phyloP scores from a whole-genome alignment of 2,797 vertebrate species.

The Sebastes minor region DNA sequence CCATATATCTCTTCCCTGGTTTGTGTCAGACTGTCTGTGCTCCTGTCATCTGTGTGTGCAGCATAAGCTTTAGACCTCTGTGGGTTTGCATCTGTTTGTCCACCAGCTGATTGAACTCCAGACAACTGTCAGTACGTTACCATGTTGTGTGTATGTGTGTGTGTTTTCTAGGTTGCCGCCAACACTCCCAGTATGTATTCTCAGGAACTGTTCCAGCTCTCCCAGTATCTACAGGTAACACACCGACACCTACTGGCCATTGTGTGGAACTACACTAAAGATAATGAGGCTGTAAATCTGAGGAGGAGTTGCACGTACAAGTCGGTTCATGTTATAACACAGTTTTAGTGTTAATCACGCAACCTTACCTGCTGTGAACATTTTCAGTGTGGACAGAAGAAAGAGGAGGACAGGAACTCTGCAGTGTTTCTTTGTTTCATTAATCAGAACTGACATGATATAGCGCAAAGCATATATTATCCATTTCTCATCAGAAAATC shows the following conservation, averaged over 20 bases:
- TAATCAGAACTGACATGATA: not conserved
- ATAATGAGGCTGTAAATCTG: not conserved
- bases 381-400: not conserved
- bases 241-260: conserved; percentile 69
- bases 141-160: conserved; percentile 11
- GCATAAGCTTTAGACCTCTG: not conserved
- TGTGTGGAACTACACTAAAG: not conserved
- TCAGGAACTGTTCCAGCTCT: conserved; percentile 99
- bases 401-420: not conserved
- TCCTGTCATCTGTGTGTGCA: not conserved
- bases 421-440: not conserved
- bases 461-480: not conserved
- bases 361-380: not conserved
- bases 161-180: conserved; percentile 90
- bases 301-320: not conserved
- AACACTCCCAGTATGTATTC: conserved; percentile 99
- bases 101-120: not conserved
- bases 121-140: not conserved
- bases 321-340: not conserved
- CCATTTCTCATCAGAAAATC: too few relatives aligned
- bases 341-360: not conserved
- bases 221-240: conserved; percentile 98
- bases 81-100: not conserved
- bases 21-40: not conserved
- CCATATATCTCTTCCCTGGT: not conserved